Conservation (phyloP, 1,140 invertebrate species). For the Lucilia cuprina region DNA sequence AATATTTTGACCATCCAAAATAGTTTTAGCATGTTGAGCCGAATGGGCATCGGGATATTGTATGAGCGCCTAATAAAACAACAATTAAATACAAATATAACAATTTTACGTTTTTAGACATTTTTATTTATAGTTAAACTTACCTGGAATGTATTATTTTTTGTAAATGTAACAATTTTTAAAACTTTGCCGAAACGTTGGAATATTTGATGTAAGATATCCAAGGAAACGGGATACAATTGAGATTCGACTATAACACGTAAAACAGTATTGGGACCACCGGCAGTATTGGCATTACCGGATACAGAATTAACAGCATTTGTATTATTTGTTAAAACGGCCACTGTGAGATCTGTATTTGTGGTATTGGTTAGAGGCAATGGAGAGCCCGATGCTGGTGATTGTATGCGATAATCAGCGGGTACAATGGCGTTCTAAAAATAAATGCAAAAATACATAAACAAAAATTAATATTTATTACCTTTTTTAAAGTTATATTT, state of each 20-base stretch:
- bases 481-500: background rate
- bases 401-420: slow-evolving; percentile 60
- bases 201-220: slow-evolving; percentile 97
- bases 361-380: slow-evolving; percentile 50
- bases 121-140: background rate
- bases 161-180: slow-evolving; percentile 99
- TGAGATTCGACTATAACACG: slow-evolving; percentile 98
- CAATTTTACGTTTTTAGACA: too few relatives aligned
- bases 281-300: slow-evolving; percentile 72
- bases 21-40: slow-evolving; percentile 94
- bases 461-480: background rate
- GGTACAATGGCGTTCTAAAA: slow-evolving; percentile 67
- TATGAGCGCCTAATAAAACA: slow-evolving; percentile 83
- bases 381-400: slow-evolving; percentile 59
- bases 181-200: slow-evolving; percentile 96
- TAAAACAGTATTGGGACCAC: slow-evolving; percentile 94
- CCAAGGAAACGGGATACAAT: slow-evolving; percentile 96
- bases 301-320: slow-evolving; percentile 51
- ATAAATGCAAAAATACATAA: slow-evolving; percentile 38
- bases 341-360: slow-evolving; percentile 52
- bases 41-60: slow-evolving; percentile 96
- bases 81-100: too few relatives aligned
- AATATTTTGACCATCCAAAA: slow-evolving; percentile 97
- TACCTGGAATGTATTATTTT: slow-evolving; percentile 95
- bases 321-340: slow-evolving; percentile 61